These are phyloP conservation scores for Gortyna flavago DNA, from an alignment of 2,888 invertebrate species.

Conservation along the genomic window DNA sequence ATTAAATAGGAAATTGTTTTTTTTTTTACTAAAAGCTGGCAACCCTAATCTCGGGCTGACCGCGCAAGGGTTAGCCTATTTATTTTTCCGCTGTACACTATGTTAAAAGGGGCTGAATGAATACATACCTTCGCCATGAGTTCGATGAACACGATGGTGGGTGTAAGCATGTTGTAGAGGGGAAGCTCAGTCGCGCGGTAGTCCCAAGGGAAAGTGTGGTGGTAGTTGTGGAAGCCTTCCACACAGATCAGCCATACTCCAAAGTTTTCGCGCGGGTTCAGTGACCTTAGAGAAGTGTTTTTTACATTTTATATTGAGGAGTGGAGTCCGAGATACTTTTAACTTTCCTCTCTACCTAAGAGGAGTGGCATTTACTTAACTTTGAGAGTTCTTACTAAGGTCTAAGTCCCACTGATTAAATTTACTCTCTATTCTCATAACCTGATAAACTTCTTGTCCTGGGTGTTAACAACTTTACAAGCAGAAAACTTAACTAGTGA, in stretches of 20 bases:
- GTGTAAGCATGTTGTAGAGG: slow-evolving; percentile 91
- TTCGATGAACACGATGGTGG: slow-evolving; percentile 93
- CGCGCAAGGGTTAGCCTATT: slow-evolving; percentile 51
- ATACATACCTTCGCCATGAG: slow-evolving; percentile 90
- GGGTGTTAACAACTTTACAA: no score
- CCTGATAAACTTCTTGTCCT: neutral
- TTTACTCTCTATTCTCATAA: no score
- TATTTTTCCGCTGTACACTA: slow-evolving; percentile 40
- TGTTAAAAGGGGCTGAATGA: slow-evolving; percentile 34
- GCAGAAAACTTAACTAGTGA: no score
- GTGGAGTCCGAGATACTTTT: slow-evolving; percentile 17
- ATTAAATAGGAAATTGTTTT: neutral
- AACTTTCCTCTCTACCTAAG: slow-evolving; percentile 10
- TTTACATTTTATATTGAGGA: slow-evolving; percentile 8
- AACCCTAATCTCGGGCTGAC: slow-evolving; percentile 36
- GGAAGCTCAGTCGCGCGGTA: slow-evolving; percentile 93
- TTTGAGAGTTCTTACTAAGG: neutral
- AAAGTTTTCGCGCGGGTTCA: slow-evolving; percentile 93
- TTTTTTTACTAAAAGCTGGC: slow-evolving; percentile 28
- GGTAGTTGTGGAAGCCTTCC: slow-evolving; percentile 97
- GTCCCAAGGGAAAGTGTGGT: slow-evolving; percentile 95
- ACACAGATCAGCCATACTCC: slow-evolving; percentile 92
- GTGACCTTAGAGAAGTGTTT: slow-evolving; percentile 78
- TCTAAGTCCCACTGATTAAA: slow-evolving; percentile 1
- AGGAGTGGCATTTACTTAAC: slow-evolving; percentile 2